phyloP scores from a whole-genome alignment of 2,888 invertebrate species.

The Hedya salicella region DNA sequence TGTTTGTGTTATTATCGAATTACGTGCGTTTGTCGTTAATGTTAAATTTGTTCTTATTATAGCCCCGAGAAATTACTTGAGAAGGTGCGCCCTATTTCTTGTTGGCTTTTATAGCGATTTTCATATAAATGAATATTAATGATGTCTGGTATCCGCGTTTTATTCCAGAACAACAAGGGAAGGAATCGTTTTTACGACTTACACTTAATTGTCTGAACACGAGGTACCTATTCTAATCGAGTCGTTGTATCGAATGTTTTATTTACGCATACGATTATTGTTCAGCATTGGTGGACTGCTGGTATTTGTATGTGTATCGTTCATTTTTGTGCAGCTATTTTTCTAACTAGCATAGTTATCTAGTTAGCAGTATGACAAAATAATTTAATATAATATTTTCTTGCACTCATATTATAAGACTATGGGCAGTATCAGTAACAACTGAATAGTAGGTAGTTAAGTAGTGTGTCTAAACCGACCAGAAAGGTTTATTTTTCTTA shows the following conservation, averaged over 20 bases:
- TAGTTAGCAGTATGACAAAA: no score
- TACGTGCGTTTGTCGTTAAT: constrained; percentile 76
- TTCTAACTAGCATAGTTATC: no score
- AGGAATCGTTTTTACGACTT: constrained; percentile 40
- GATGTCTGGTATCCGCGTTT: constrained; percentile 36
- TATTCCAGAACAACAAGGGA: constrained; percentile 40
- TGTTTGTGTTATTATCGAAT: constrained; percentile 81
- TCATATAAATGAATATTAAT: constrained; percentile 43
- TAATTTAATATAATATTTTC: no score
- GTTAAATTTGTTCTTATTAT: constrained; percentile 60
- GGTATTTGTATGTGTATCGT: neutral
- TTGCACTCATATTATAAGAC: no score
- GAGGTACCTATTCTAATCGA: constrained; percentile 30
- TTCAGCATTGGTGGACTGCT: no score
- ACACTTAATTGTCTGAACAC: constrained; percentile 34
- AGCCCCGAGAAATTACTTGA: constrained; percentile 51
- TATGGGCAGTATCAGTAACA: no score
- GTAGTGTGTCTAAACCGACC: no score
- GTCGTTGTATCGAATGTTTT: constrained; percentile 10
- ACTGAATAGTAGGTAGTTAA: no score
- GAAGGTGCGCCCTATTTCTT: constrained; percentile 43
- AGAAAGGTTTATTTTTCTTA: no score
- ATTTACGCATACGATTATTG: neutral
- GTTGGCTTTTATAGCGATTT: constrained; percentile 40
- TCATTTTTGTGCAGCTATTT: neutral